These are phyloP conservation scores for Lasioglossum leucozonium DNA, from an alignment of 2,888 invertebrate species.

Conservation along the genomic window DNA sequence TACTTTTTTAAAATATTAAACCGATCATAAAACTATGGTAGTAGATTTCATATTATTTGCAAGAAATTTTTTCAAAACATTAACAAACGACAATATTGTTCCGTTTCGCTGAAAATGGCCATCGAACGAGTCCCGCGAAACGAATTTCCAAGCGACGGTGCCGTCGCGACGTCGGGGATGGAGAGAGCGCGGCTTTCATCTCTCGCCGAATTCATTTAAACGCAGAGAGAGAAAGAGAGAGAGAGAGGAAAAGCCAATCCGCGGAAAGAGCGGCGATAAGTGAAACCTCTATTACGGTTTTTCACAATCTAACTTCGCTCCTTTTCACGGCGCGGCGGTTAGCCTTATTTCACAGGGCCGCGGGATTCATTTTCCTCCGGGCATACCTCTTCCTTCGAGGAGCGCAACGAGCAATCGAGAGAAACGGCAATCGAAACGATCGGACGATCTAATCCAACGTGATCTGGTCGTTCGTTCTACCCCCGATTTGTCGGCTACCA, in stretches of 20 bases:
- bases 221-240: not conserved
- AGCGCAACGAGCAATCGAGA: not conserved
- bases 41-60: no score
- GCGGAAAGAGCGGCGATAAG: not conserved
- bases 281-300: not conserved
- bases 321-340: no score
- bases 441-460: not conserved
- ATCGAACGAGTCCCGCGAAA: not conserved
- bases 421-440: no score
- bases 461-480: no score
- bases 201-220: not conserved
- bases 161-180: not conserved
- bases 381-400: not conserved
- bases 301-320: not conserved
- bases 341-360: not conserved
- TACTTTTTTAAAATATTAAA: no score
- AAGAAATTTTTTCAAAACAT: no score
- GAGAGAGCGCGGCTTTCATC: not conserved
- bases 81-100: no score
- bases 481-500: not conserved
- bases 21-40: no score
- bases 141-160: not conserved
- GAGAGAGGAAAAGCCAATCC: not conserved
- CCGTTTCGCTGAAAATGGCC: not conserved
- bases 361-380: not conserved